Conservation (phyloP, 2,888 invertebrate species). For the Polyploca ridens region DNA sequence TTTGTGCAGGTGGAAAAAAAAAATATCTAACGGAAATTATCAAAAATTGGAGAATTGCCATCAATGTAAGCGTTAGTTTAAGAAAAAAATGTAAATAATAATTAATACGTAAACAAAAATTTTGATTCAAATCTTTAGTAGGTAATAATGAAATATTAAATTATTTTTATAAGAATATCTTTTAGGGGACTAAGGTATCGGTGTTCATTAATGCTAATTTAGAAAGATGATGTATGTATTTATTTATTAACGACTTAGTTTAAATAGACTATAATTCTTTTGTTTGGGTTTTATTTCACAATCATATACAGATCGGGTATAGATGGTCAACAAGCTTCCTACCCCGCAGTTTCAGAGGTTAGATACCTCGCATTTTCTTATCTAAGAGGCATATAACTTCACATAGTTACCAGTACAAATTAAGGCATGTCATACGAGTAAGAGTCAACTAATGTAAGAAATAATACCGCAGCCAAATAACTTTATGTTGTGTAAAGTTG, state of each 20-base stretch:
- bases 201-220: neutral
- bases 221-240: conserved; percentile 8
- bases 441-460: too few relatives aligned
- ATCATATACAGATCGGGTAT: neutral
- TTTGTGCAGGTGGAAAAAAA: conserved; percentile 26
- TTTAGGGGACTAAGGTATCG: neutral
- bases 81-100: neutral
- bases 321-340: too few relatives aligned
- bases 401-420: too few relatives aligned
- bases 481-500: too few relatives aligned
- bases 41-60: neutral
- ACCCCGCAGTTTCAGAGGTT: too few relatives aligned
- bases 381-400: too few relatives aligned
- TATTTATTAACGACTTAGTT: conserved; percentile 10
- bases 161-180: neutral
- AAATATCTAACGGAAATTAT: neutral
- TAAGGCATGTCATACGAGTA: too few relatives aligned
- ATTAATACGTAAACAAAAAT: neutral
- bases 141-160: neutral
- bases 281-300: neutral
- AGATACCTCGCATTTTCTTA: too few relatives aligned
- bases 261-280: neutral
- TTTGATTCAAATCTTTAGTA: neutral
- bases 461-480: too few relatives aligned
- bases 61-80: neutral